Percentiles rank a stretch among this genome's conserved stretches.
phyloP scores from a whole-genome alignment of 2,797 vertebrate genomes.

The Ciconia nigra region DNA sequence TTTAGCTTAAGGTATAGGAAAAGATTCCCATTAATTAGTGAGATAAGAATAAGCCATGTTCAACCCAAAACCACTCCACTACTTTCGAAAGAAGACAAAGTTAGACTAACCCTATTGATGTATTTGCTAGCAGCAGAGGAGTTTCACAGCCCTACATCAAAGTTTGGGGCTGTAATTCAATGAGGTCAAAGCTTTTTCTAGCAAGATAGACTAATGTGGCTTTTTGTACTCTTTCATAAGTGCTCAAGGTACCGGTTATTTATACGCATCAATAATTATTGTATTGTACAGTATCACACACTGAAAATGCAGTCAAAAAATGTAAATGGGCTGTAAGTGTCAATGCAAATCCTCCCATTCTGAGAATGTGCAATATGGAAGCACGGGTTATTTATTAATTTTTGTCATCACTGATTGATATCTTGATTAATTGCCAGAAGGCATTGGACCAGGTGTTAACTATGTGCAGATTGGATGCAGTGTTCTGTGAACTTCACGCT shows the following conservation, averaged over 20 bases:
- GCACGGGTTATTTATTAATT: constrained; percentile 69
- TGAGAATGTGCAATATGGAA: constrained; percentile 63
- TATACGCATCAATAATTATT: background rate
- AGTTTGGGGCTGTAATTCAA: background rate
- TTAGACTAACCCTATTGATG: background rate
- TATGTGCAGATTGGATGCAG: constrained; percentile 78
- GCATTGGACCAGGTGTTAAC: constrained; percentile 80
- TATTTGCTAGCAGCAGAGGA: background rate
- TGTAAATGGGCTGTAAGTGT: constrained; percentile 62
- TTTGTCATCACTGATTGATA: constrained; percentile 80
- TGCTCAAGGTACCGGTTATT: constrained; percentile 14
- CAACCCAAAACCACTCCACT: background rate
- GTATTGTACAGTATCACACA: constrained; percentile 2
- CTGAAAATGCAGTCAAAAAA: constrained; percentile 44
- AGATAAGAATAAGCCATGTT: constrained; percentile 14
- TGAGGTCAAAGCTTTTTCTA: background rate
- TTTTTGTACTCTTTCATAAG: background rate
- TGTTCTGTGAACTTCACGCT: constrained; percentile 82
- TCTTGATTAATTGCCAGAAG: constrained; percentile 80
- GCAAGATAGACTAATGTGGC: background rate
- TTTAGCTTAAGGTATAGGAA: constrained; percentile 47
- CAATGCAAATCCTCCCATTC: constrained; percentile 63
- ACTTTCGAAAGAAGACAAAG: background rate
- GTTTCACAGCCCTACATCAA: background rate
- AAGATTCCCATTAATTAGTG: constrained; percentile 21